These are phyloP conservation scores for Dastarcus helophoroides DNA, from an alignment of 2,888 invertebrate species.

Conservation along the genomic window DNA sequence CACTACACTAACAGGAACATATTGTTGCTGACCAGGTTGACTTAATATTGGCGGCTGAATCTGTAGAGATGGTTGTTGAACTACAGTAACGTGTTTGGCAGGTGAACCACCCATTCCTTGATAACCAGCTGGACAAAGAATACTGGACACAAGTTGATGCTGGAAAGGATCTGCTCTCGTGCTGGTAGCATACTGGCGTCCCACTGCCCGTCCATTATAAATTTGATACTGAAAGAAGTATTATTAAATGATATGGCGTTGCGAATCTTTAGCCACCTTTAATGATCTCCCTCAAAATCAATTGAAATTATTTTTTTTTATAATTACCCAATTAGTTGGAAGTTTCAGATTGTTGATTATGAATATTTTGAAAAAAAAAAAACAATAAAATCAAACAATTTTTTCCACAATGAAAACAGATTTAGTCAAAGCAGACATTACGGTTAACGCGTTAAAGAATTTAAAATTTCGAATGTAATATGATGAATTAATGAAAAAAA, in stretches of 20 bases:
- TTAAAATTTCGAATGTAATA: too few relatives aligned
- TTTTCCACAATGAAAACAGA: too few relatives aligned
- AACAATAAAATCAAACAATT: too few relatives aligned
- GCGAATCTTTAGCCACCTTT: too few relatives aligned
- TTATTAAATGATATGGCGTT: background rate
- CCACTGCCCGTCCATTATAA: conserved; percentile 60
- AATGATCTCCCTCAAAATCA: too few relatives aligned
- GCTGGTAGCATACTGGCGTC: conserved; percentile 53
- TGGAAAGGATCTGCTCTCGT: conserved; percentile 74
- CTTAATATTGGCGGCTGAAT: conserved; percentile 73
- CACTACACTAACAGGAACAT: conserved; percentile 88
- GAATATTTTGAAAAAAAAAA: too few relatives aligned
- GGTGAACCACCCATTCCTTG: conserved; percentile 61
- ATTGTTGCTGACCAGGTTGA: conserved; percentile 76
- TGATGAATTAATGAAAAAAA: too few relatives aligned
- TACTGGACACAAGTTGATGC: conserved; percentile 87
- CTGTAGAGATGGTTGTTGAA: conserved; percentile 58
- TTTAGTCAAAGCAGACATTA: too few relatives aligned
- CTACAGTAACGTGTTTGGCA: conserved; percentile 57
- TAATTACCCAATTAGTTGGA: conserved; percentile 1
- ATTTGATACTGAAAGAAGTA: conserved; percentile 61
- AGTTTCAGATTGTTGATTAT: conserved; percentile 4
- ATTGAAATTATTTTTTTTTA: too few relatives aligned
- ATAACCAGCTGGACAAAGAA: conserved; percentile 81
- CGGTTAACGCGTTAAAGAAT: too few relatives aligned